These are phyloP conservation scores for Noctua janthina DNA, from an alignment of 2,888 invertebrate genomes.

Conservation along the genomic window DNA sequence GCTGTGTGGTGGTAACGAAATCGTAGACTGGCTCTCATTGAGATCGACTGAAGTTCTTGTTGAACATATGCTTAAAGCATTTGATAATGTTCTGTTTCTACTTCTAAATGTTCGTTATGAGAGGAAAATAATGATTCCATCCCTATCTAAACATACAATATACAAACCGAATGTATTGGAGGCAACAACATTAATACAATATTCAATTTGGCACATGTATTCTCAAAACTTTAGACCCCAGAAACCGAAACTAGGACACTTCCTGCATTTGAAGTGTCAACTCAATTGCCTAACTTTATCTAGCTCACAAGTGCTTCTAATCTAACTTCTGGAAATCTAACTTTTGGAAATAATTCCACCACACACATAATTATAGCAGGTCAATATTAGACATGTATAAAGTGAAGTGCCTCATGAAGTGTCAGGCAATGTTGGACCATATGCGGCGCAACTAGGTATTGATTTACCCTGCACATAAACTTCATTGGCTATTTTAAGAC, in stretches of 20 bases:
- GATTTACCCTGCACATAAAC: background rate
- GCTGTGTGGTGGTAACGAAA: background rate
- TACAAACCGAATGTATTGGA: background rate
- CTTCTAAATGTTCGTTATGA: background rate
- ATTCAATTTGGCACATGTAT: constrained; percentile 19
- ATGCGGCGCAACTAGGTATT: background rate
- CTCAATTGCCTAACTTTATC: background rate
- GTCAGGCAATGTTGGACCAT: background rate
- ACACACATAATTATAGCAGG: background rate
- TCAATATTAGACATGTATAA: background rate
- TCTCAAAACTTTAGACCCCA: constrained; percentile 2
- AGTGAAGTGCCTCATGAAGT: background rate
- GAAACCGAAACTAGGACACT: constrained; percentile 6
- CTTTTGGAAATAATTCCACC: background rate
- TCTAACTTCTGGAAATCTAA: background rate
- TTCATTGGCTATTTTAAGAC: background rate
- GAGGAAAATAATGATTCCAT: background rate
- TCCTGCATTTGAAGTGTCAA: background rate
- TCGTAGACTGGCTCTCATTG: background rate
- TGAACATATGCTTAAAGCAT: constrained; percentile 6
- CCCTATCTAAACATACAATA: background rate
- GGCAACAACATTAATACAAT: background rate
- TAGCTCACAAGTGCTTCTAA: background rate
- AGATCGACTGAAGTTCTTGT: background rate
- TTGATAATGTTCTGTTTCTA: background rate